Percentiles rank a stretch among this genome's conserved stretches.
Evolutionary conservation across 2,888 invertebrate genomes (phyloP).

Genomic region (Drosophila melanocephala): DNA sequence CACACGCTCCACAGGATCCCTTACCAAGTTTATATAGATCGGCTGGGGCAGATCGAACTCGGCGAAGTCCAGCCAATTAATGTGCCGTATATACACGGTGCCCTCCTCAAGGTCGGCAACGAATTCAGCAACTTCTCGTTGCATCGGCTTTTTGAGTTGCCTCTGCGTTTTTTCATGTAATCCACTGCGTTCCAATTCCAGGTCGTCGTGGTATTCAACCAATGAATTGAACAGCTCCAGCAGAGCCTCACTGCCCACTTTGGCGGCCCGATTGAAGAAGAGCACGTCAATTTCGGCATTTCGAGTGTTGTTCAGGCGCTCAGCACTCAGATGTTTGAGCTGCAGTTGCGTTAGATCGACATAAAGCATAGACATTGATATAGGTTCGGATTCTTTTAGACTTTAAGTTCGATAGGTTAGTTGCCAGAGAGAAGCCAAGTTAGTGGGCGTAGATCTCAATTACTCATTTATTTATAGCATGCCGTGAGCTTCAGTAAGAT

Average conservation of each 20-base stretch:
- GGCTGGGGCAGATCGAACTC: conserved; percentile 92
- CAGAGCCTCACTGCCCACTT: conserved; percentile 95
- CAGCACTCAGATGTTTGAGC: conserved; percentile 64
- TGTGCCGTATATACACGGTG: conserved; percentile 93
- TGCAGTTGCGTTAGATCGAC: conserved; percentile 24
- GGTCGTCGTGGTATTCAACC: conserved; percentile 50
- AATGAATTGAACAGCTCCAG: conserved; percentile 88
- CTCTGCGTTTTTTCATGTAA: conserved; percentile 22
- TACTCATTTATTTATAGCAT: neutral
- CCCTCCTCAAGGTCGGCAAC: conserved; percentile 91
- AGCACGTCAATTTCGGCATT: conserved; percentile 90
- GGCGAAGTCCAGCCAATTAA: conserved; percentile 93
- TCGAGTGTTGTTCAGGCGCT: conserved; percentile 90
- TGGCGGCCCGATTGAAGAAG: conserved; percentile 96
- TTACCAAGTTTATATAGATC: conserved; percentile 92
- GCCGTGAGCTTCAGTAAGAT: neutral
- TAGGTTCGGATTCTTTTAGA: neutral
- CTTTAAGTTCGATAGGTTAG: conserved; percentile 20
- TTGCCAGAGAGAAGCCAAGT: conserved; percentile 15
- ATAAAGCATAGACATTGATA: neutral
- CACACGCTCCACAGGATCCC: conserved; percentile 95
- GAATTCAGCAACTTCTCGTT: conserved; percentile 54
- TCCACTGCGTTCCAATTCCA: conserved; percentile 60
- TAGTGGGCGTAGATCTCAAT: conserved; percentile 8
- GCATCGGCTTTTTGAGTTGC: conserved; percentile 35